Base-by-base conservation (phyloP, 2,797 vertebrate genomes). In the Valencia hispanica region DNA sequence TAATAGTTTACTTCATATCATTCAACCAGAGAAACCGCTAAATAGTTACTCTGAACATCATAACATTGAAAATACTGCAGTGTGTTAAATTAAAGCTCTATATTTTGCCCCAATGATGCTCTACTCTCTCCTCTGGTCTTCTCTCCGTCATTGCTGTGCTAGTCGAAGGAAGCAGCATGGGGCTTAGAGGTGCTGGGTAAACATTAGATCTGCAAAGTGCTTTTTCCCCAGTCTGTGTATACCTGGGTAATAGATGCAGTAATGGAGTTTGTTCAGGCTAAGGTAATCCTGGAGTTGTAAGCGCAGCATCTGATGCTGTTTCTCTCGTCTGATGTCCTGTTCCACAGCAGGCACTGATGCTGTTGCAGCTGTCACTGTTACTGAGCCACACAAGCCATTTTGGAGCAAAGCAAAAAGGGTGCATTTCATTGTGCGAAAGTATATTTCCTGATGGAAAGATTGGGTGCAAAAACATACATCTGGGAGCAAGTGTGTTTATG, bases 181-280 rank as follows among this genome's bases (percentile, higher is more conserved):
- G 82, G 85, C 87, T 80, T 74, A 68, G 59, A 81, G 85, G 88
- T 82, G 78, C 75, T 89, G 74, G 84, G 89, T 90, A 92, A 94
- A 94, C 88, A 93, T 83, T 77, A 75, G 84, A 86, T 89, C 84
- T 86, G 89, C 83, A 91, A 90, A 92, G 90, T 92, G 88, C 84
- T 90, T 91, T 50, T 53, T 11, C 85, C 81, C 84, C 34, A 20
- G 80, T 59, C 89, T 91, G 79, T 88, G 89, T 92, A 86, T 89
- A 89, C 89, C 88, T 77, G 88, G 78, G 89, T 92, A 93, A 93
- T 90, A 88, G 89, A 91, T 83, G 91, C 86, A 84, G 88, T 93
- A 92, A 93, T 93, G 89, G 91, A 90, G 91, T 93, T 94, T 94
- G 91, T 80, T 94, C 91, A 91, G 88, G 86, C 87, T 92, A 83